Conservation (phyloP, 2,888 invertebrate genomes). For the Cerastoderma edule region DNA sequence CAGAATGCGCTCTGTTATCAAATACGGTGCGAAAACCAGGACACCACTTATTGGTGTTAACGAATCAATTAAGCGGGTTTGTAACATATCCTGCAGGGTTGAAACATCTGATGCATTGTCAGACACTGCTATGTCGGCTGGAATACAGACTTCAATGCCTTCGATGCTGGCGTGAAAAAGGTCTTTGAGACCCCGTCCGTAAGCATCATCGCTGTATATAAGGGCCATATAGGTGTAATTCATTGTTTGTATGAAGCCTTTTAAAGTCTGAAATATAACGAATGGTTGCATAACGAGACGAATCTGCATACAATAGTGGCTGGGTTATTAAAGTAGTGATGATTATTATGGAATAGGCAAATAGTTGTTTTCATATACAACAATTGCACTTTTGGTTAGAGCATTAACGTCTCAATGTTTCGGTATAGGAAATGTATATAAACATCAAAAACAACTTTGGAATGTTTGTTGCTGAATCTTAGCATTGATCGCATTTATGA, state of each 20-base stretch:
- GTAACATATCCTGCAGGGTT: conserved; percentile 16
- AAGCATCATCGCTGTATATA: conserved; percentile 50
- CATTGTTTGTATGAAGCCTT: conserved; percentile 23
- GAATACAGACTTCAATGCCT: conserved; percentile 40
- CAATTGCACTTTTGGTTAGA: too few species aligned
- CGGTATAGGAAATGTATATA: too few species aligned
- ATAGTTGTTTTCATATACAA: too few species aligned
- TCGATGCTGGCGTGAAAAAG: conserved; percentile 22
- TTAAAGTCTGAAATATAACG: conserved; percentile 43
- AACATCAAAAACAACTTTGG: too few species aligned
- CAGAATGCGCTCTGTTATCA: conserved; percentile 33
- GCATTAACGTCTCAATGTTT: too few species aligned
- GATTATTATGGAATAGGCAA: too few species aligned
- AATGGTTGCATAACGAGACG: too few species aligned
- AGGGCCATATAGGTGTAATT: conserved; percentile 52
- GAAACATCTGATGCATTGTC: not conserved
- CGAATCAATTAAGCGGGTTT: conserved; percentile 9
- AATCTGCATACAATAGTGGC: too few species aligned
- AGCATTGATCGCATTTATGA: too few species aligned
- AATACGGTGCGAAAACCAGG: conserved; percentile 39
- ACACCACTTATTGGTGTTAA: conserved; percentile 35
- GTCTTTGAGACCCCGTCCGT: conserved; percentile 41
- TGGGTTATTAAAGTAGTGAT: too few species aligned
- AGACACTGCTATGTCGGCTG: conserved; percentile 26
- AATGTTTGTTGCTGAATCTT: too few species aligned